Evolutionary conservation across 1,140 invertebrate genomes (phyloP).

Genomic region (Anoplolepis gracilipes): DNA sequence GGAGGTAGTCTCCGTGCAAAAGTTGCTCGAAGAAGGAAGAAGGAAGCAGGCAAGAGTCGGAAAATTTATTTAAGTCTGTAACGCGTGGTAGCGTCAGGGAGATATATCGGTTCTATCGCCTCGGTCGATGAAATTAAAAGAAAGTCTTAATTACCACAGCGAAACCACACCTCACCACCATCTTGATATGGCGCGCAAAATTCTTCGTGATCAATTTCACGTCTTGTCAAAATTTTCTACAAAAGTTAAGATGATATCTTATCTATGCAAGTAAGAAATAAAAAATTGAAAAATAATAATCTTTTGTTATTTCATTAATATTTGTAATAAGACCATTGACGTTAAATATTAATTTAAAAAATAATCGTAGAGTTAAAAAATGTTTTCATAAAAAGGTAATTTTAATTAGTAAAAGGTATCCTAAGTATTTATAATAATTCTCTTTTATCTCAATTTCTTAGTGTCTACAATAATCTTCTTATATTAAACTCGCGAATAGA

Average conservation of each 20-base stretch:
- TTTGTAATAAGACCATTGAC: not conserved
- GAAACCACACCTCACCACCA: constrained; percentile 7
- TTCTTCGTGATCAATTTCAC: constrained; percentile 28
- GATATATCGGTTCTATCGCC: constrained; percentile 31
- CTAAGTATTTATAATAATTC: constrained; percentile 24
- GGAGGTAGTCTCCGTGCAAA: constrained; percentile 40
- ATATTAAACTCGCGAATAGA: constrained; percentile 2
- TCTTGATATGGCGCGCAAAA: constrained; percentile 1
- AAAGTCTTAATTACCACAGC: constrained; percentile 60
- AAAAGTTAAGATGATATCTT: not conserved
- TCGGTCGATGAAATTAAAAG: constrained; percentile 64
- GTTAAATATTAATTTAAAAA: constrained; percentile 17
- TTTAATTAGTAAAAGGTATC: constrained; percentile 23
- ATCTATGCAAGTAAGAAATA: not conserved
- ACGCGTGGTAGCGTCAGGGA: constrained; percentile 38
- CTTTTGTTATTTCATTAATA: not conserved
- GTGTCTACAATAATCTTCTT: constrained; percentile 14
- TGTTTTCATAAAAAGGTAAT: not conserved
- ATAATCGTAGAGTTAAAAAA: not conserved
- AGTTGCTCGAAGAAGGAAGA: constrained; percentile 38
- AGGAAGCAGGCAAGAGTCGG: not conserved
- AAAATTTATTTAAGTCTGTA: constrained; percentile 62
- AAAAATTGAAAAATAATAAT: not conserved
- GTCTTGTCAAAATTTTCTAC: not conserved
- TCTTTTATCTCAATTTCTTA: too few relatives aligned